phyloP scores from a whole-genome alignment of 2,888 invertebrate species.

The Balanococcus diminutus region DNA sequence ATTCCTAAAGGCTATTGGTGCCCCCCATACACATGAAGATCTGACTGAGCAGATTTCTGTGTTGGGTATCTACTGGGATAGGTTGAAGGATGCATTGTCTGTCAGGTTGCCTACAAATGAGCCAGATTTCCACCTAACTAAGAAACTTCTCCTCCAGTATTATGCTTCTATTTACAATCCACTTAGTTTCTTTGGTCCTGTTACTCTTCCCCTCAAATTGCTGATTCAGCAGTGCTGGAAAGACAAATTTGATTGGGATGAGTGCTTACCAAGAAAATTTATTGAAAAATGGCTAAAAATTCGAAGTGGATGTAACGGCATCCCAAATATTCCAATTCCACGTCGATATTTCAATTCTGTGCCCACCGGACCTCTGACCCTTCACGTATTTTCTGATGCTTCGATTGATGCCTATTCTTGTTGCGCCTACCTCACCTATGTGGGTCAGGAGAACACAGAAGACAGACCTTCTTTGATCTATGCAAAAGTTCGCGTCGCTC shows the following conservation, averaged over 20 bases:
- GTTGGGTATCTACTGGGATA: too few relatives aligned
- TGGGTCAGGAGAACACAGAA: background rate
- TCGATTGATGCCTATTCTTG: background rate
- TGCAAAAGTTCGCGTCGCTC: background rate
- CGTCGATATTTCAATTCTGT: background rate
- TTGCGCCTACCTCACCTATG: background rate
- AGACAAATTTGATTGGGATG: background rate
- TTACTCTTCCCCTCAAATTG: background rate
- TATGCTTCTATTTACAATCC: background rate
- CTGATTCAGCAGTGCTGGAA: conserved; percentile 25
- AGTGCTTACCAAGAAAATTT: too few relatives aligned
- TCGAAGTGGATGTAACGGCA: background rate
- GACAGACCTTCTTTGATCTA: background rate
- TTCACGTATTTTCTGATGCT: conserved; percentile 29
- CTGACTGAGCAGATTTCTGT: too few relatives aligned
- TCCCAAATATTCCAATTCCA: background rate
- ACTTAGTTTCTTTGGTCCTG: background rate
- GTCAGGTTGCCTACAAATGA: too few relatives aligned
- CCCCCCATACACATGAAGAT: too few relatives aligned
- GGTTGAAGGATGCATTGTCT: too few relatives aligned
- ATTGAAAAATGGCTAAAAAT: background rate
- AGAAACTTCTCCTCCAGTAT: background rate
- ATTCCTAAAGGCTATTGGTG: too few relatives aligned
- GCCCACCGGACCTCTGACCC: too few relatives aligned
- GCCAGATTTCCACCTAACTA: background rate